Evolutionary conservation across 2,797 vertebrate genomes (phyloP).

Genomic region (Peromyscus melanophrys): DNA sequence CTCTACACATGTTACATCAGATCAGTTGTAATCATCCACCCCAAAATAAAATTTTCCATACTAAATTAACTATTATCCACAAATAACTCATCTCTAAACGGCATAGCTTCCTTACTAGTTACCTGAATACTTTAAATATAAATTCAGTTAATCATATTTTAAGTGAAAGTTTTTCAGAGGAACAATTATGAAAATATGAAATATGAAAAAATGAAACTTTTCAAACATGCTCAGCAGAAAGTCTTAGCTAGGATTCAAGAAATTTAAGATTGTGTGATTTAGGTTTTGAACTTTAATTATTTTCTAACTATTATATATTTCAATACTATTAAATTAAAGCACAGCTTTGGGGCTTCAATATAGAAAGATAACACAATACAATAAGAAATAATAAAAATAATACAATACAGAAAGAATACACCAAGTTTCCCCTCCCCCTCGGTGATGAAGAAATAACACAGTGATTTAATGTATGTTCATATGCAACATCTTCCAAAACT

Average conservation of each 20-base stretch:
- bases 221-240: not conserved
- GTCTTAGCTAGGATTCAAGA: not conserved
- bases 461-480: constrained; percentile 17
- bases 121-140: constrained; percentile 7
- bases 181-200: not conserved
- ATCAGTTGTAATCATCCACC: not conserved
- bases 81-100: not conserved
- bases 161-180: not conserved
- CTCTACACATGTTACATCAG: not conserved
- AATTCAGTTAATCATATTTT: not conserved
- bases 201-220: not conserved
- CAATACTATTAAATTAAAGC: not conserved
- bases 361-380: not conserved
- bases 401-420: not conserved
- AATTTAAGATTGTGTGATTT: not conserved
- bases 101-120: not conserved
- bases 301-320: not conserved
- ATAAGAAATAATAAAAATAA: not conserved
- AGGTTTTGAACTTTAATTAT: constrained; percentile 13
- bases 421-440: not conserved
- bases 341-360: not conserved
- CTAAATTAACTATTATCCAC: not conserved
- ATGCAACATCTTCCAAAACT: constrained; percentile 4
- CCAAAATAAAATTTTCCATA: not conserved
- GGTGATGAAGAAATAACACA: not conserved